Evolutionary conservation across 30 jellyfish, hydroid and myxozoan genomes (phyloP).

Genomic region (Turritopsis dohrnii): DNA sequence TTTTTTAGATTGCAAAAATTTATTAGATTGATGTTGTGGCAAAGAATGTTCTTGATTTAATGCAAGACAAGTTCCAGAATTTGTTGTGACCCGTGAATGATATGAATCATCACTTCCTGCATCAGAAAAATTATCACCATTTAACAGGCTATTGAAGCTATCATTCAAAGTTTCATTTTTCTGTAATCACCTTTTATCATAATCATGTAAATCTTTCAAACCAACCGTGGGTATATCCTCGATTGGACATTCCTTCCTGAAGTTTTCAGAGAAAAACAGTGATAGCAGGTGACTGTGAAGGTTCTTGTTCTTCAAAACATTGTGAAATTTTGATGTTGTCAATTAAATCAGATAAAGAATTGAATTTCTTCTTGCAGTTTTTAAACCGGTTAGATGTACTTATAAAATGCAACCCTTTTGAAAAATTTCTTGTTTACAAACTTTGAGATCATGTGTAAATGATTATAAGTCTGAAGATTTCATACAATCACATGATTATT

Average conservation of each 20-base stretch:
- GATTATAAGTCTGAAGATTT: neutral
- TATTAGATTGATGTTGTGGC: neutral
- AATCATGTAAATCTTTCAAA: constrained; percentile 21
- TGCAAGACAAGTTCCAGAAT: neutral
- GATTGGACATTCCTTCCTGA: constrained; percentile 53
- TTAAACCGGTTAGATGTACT: constrained; percentile 87
- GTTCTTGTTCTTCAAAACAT: no score
- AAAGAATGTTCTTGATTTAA: neutral
- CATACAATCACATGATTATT: constrained; percentile 22
- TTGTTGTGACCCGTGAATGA: no score
- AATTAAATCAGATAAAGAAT: constrained; percentile 67
- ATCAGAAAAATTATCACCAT: no score
- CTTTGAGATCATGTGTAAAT: neutral
- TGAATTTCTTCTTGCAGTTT: constrained; percentile 75
- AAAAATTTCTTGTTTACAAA: constrained; percentile 32
- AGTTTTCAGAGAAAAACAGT: constrained; percentile 82
- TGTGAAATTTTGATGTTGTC: constrained; percentile 81
- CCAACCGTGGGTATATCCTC: constrained; percentile 47
- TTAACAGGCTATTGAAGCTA: no score
- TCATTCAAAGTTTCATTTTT: no score
- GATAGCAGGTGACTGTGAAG: constrained; percentile 89
- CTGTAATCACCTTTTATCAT: no score
- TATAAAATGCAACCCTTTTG: constrained; percentile 93
- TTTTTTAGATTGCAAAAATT: no score
- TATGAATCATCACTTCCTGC: no score